phyloP scores from a whole-genome alignment of 1,140 invertebrate species.

The Platorchestia sp. region DNA sequence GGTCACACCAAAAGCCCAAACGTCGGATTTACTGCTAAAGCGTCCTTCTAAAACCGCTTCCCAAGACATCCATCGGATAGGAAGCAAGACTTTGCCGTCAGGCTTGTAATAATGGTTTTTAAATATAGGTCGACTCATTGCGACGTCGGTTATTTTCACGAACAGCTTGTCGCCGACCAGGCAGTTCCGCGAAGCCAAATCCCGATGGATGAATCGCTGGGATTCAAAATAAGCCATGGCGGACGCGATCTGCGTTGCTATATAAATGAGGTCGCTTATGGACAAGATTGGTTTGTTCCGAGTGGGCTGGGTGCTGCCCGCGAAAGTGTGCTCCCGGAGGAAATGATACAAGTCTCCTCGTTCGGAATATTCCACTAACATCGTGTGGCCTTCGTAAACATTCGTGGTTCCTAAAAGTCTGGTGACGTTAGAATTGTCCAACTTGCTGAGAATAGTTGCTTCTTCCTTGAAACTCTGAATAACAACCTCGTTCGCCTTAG shows the following conservation, averaged over 20 bases:
- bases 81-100: slow-evolving; percentile 78
- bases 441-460: slow-evolving; percentile 72
- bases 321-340: slow-evolving; percentile 78
- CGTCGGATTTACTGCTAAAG: slow-evolving; percentile 87
- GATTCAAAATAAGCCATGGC: slow-evolving; percentile 89
- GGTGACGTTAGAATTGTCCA: slow-evolving; percentile 72
- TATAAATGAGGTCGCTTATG: slow-evolving; percentile 77
- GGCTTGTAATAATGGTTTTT: slow-evolving; percentile 76
- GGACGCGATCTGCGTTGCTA: slow-evolving; percentile 82
- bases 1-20: slow-evolving; percentile 90
- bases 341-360: slow-evolving; percentile 68
- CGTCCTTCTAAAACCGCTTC: slow-evolving; percentile 76
- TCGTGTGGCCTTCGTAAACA: slow-evolving; percentile 72
- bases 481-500: slow-evolving; percentile 71
- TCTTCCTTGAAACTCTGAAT: slow-evolving; percentile 74
- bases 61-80: slow-evolving; percentile 68
- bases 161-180: slow-evolving; percentile 70
- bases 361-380: slow-evolving; percentile 67
- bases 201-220: slow-evolving; percentile 83
- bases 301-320: slow-evolving; percentile 74
- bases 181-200: slow-evolving; percentile 79
- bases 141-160: slow-evolving; percentile 76
- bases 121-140: slow-evolving; percentile 77
- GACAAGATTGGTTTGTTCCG: slow-evolving; percentile 71
- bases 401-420: slow-evolving; percentile 65